phyloP scores from a whole-genome alignment of 2,113 vertebrate species.

The Neolamprologus ventralis region DNA sequence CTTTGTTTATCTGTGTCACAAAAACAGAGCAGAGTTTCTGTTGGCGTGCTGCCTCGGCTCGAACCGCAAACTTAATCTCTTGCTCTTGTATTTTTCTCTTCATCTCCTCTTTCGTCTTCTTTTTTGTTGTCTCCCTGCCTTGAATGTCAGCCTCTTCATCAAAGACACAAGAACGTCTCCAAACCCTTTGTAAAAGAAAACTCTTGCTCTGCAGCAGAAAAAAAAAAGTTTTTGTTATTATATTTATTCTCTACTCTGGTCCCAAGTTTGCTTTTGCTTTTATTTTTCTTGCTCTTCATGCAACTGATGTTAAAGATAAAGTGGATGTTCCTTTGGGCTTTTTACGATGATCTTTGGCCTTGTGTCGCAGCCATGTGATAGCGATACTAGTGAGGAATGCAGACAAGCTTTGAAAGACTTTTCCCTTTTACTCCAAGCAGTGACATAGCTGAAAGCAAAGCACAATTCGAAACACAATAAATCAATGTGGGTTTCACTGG shows the following conservation, averaged over 20 bases:
- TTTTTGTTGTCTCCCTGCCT: background rate
- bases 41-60: constrained; percentile 41
- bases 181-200: constrained; percentile 23
- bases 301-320: background rate
- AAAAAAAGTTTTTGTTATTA: background rate
- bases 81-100: constrained; percentile 1
- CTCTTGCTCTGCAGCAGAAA: background rate
- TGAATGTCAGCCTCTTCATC: constrained; percentile 43
- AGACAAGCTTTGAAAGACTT: constrained; percentile 12
- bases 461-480: constrained; percentile 29
- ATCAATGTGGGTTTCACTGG: constrained; percentile 15
- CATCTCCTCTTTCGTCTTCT: background rate
- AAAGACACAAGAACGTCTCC: constrained; percentile 27
- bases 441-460: background rate
- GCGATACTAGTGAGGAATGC: background rate
- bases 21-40: constrained; percentile 24
- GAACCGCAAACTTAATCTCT: constrained; percentile 44
- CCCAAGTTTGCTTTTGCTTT: background rate
- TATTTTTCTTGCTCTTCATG: background rate
- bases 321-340: background rate
- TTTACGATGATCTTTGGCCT: background rate
- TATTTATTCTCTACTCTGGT: background rate
- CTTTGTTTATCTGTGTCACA: constrained; percentile 11
- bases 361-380: background rate
- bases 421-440: background rate